Base-by-base conservation (phyloP, 2,888 invertebrate species). In the Aradus depressus region DNA sequence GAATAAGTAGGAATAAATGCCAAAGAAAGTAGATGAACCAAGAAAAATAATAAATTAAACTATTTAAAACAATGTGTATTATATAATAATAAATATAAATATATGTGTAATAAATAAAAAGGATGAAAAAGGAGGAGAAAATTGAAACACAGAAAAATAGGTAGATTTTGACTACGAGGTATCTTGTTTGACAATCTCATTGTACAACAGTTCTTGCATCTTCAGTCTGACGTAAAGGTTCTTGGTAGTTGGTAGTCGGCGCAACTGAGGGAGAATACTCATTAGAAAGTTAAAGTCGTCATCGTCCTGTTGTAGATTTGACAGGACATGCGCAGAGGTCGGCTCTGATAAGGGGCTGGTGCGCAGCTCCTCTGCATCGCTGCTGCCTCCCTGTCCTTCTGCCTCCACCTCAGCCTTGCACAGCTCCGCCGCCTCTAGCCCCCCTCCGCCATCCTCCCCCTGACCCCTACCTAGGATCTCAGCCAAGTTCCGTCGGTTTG, bases 201-300 rank as follows among this genome's bases (percentile, higher is more conserved):
- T 52, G 54, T 68, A 68, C 54, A 68, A 66, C 44, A 68, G 51
- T 52, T 68, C 67, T 47, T 68, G 68, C 63, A 68, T 68, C 52
- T 67, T 67, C 60, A 68, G 67, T 55, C 68, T 59, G 2, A 68
- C 62, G 44, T 64, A 60, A 64, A 68, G 66, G 54, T 66, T 61
- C 32, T 66, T 61, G 41, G 67, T 67, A 6, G 66, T 63, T 3
- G 68, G 65, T 41, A 68, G 49, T 8, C 63, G 64, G 52, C 64
- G 63, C 39, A 58, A 45, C 39, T 55, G 55, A 8, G 68, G 68
- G 44, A 68, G 53, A 5, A 69, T 63, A 53, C 69, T 69, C 64
- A 69, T 65, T 22, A 69, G 61, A 53, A 68, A 69, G 58, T 66
- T 66, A 54, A 68, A 69, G 60, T 68, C 68, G 51, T 69, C 69